These are phyloP conservation scores for Ptychodera flava DNA, from an alignment of 35 echinoderm and acorn worm genomes.

Conservation along the genomic window DNA sequence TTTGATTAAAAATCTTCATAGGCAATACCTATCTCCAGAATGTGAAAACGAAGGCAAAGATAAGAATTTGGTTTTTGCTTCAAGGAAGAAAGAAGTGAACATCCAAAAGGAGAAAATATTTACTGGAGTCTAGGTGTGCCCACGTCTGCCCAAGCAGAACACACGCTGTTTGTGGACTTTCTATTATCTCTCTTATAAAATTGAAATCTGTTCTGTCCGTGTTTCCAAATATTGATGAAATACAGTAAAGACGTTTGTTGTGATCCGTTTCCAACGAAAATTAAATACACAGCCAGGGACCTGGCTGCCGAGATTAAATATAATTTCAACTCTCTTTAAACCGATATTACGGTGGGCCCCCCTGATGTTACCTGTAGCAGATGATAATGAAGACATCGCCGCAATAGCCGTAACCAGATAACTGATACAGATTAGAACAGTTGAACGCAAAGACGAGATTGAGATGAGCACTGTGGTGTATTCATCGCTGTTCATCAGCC, in stretches of 20 bases:
- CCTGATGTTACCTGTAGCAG: neutral
- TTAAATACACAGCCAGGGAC: neutral
- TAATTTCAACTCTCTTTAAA: neutral
- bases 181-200: neutral
- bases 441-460: neutral
- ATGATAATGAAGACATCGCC: neutral
- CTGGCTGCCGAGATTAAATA: neutral
- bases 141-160: neutral
- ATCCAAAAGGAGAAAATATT: too few relatives aligned
- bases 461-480: neutral
- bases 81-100: too few relatives aligned
- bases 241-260: neutral
- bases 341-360: neutral
- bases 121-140: too few relatives aligned
- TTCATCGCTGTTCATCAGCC: neutral
- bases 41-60: too few relatives aligned
- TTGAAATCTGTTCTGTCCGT: neutral
- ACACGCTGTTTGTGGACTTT: neutral
- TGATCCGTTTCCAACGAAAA: neutral
- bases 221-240: neutral
- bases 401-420: neutral
- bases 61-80: too few relatives aligned
- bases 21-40: too few relatives aligned
- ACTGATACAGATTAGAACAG: neutral
- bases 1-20: too few relatives aligned